These are phyloP conservation scores for Bubo scandiacus DNA, from an alignment of 2,113 vertebrate genomes.

Conservation along the genomic window DNA sequence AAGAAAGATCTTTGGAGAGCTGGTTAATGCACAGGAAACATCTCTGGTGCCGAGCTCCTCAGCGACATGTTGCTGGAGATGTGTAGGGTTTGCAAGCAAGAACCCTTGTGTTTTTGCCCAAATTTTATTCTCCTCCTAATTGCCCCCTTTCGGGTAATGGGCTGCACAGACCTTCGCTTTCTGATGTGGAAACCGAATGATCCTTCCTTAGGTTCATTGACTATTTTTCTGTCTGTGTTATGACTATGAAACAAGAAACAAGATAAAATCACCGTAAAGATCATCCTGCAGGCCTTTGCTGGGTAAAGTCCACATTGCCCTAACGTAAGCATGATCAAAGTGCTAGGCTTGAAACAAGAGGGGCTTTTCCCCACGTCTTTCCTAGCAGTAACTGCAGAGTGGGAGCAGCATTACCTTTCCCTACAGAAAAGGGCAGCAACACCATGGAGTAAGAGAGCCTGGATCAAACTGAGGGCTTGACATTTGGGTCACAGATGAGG, in stretches of 20 bases:
- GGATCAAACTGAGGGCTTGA: neutral
- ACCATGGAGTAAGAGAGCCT: fast-evolving
- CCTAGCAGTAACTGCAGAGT: neutral
- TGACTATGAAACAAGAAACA: neutral
- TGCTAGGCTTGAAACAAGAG: neutral
- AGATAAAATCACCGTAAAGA: neutral
- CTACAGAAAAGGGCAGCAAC: neutral
- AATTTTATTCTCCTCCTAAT: neutral
- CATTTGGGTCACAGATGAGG: neutral
- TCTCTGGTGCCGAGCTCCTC: neutral
- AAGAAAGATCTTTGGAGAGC: neutral
- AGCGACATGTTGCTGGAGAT: fast-evolving
- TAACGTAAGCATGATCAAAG: neutral
- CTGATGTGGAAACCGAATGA: neutral
- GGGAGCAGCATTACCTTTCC: neutral
- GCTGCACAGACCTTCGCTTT: neutral
- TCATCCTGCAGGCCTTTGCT: neutral
- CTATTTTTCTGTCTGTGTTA: neutral
- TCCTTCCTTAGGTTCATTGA: neutral
- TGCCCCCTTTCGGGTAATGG: neutral
- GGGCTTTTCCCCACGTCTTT: neutral
- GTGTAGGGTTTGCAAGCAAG: neutral
- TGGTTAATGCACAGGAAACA: neutral
- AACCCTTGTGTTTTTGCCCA: neutral
- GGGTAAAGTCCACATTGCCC: fast-evolving